Evolutionary conservation across 2,888 invertebrate genomes (phyloP), one percentile per base, ranked within the genome.

Genomic region (Sminthurides aquaticus): DNA sequence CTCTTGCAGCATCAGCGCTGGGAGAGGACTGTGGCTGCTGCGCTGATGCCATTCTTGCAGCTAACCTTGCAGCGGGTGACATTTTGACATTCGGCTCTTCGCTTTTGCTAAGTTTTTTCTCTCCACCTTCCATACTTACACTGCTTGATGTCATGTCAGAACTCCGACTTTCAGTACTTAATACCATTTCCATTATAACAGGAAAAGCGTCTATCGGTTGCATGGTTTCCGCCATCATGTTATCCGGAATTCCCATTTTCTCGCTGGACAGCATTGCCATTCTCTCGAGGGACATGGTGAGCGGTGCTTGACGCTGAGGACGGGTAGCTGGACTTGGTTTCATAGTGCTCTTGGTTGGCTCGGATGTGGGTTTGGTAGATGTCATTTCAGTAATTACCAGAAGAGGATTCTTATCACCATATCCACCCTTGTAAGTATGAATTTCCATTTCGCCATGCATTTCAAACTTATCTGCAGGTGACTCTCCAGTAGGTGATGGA

Each of bases 331-430:
- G 52, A 22, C 52, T 52, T 15, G 52, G 52, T 22, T 52, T 52
- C 18, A 52, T 22, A 5, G 52, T 52, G 52, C 22, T 52, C 20
- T 20, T 52, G 5, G 20, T 8, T 15, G 52, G 18, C 52, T 15
- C 5, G 3, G 20, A 20, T 5, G 52, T 52, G 18, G 52, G 8
- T 20, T 8, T 5, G 3, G 52, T 52, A 20, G 8, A 8, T 18
- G 24, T n/a, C 58, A 34, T 34, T 8, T 43, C 49, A 20, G 57
- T 27, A n/a, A 54, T 27, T 18, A 65, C 62, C 3, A 67, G 20
- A 20, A 67, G 28, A 52, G 67, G 67, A 61, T 57, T 60, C 28
- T 64, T 64, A 20, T 64, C 67, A 1, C 67, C 67, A 43, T 61
- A 67, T 5, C 67, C 67, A 15, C 64, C 67, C 26, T 64, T n/a